These are phyloP conservation scores for Drosophila rubida DNA, from an alignment of 2,888 invertebrate species.

Conservation along the genomic window DNA sequence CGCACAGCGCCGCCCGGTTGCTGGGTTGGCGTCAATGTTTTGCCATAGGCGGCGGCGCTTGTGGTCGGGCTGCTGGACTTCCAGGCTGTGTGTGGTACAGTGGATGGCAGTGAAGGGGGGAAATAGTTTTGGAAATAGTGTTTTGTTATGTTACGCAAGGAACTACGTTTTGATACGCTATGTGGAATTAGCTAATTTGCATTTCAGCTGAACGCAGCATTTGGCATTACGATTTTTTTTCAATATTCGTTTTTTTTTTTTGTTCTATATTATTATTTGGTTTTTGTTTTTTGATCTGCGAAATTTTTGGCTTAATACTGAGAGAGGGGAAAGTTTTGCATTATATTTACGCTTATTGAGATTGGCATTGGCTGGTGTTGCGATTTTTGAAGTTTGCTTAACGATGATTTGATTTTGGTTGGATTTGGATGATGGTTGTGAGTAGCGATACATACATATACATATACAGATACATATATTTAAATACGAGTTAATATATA, in stretches of 20 bases:
- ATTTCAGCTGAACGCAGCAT: slow-evolving; percentile 46
- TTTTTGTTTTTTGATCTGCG: slow-evolving; percentile 23
- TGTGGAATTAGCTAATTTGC: slow-evolving; percentile 51
- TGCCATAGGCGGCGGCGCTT: slow-evolving; percentile 65
- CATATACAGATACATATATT: slow-evolving; percentile 79
- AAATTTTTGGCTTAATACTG: slow-evolving; percentile 56
- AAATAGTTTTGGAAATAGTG: slow-evolving; percentile 80
- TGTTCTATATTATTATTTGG: background rate
- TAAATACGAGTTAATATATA: slow-evolving; percentile 79
- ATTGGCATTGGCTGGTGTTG: slow-evolving; percentile 69
- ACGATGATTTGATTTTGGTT: slow-evolving; percentile 67
- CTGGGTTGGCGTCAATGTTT: slow-evolving; percentile 61
- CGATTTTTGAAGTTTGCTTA: slow-evolving; percentile 73
- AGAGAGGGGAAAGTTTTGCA: slow-evolving; percentile 63
- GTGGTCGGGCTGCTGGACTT: slow-evolving; percentile 77
- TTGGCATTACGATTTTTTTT: slow-evolving; percentile 16
- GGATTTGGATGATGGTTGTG: slow-evolving; percentile 69
- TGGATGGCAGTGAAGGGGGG: slow-evolving; percentile 75
- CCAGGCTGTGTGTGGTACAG: slow-evolving; percentile 75
- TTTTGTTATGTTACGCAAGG: slow-evolving; percentile 77
- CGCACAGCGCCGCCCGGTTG: slow-evolving; percentile 73
- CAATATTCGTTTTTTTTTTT: slow-evolving; percentile 10
- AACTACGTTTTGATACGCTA: slow-evolving; percentile 66
- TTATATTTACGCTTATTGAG: slow-evolving; percentile 74
- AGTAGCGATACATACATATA: slow-evolving; percentile 80